Evolutionary conservation across 2,113 vertebrate species (phyloP).

Genomic region (Alligator mississippiensis): DNA sequence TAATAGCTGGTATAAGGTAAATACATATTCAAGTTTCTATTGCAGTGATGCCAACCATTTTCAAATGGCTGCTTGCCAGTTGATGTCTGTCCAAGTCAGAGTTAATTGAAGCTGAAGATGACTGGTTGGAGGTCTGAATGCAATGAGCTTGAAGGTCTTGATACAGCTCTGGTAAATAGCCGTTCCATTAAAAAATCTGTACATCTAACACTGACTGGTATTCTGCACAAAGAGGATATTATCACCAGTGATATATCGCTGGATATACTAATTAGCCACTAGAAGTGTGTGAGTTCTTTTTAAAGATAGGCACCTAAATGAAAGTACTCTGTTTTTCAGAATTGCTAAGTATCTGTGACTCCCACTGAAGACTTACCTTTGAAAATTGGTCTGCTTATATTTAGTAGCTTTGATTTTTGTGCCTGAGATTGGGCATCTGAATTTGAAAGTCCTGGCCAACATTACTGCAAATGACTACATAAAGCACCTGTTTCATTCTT

Average conservation of each 20-base stretch:
- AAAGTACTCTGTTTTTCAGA: background rate
- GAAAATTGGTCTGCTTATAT: background rate
- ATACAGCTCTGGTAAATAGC: background rate
- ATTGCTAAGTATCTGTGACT: background rate
- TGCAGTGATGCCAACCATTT: slow-evolving; percentile 4
- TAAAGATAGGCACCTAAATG: background rate
- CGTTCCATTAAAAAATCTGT: background rate
- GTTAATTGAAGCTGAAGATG: background rate
- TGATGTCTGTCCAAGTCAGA: background rate
- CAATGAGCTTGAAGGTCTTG: background rate
- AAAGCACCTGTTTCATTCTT: background rate
- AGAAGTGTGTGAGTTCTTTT: background rate
- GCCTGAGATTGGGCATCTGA: background rate
- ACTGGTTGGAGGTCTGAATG: background rate
- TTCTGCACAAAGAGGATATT: background rate
- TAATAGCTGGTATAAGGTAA: slow-evolving; percentile 91
- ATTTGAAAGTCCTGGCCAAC: background rate
- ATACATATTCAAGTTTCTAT: background rate
- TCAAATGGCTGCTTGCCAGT: background rate
- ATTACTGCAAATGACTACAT: background rate
- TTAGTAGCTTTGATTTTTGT: background rate
- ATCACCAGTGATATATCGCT: background rate
- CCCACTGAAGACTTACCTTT: background rate
- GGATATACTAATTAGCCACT: background rate
- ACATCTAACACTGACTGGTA: background rate